phyloP scores from a whole-genome alignment of 2,797 vertebrate genomes.

The Meda fulgida region DNA sequence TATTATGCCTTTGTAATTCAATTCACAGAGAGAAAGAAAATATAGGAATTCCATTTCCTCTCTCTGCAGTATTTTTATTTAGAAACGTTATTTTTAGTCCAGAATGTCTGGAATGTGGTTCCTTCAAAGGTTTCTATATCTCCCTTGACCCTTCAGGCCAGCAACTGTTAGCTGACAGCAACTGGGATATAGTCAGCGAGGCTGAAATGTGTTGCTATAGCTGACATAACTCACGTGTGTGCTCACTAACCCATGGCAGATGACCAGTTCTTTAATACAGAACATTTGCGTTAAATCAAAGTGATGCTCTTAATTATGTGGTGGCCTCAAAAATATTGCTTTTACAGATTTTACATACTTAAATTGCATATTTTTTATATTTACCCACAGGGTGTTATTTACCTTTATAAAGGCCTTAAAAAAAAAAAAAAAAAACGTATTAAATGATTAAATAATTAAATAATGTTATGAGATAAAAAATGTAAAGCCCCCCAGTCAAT shows the following conservation, averaged over 20 bases:
- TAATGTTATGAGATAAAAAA: too few species aligned
- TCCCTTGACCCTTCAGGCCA: slow-evolving; percentile 59
- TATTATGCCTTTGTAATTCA: slow-evolving; percentile 9
- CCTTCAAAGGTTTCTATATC: slow-evolving; percentile 63
- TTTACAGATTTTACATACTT: neutral
- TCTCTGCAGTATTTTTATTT: slow-evolving; percentile 58
- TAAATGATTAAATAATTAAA: too few species aligned
- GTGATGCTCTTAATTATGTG: neutral
- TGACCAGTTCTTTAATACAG: slow-evolving; percentile 52
- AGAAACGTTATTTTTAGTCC: slow-evolving; percentile 62
- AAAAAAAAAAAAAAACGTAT: too few species aligned
- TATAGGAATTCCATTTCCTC: neutral
- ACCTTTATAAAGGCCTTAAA: too few species aligned
- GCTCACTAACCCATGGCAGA: slow-evolving; percentile 55
- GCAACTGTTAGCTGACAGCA: slow-evolving; percentile 67
- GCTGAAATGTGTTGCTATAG: slow-evolving; percentile 41
- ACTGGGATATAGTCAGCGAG: slow-evolving; percentile 68
- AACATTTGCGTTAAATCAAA: neutral
- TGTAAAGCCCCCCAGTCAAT: too few species aligned
- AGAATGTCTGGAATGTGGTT: slow-evolving; percentile 44
- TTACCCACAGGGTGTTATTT: neutral
- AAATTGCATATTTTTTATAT: neutral
- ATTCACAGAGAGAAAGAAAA: slow-evolving; percentile 1
- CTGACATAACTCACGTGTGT: slow-evolving; percentile 24
- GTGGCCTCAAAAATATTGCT: neutral